Evolutionary conservation across 2,113 vertebrate genomes (phyloP).

Genomic region (Narcine bancroftii): DNA sequence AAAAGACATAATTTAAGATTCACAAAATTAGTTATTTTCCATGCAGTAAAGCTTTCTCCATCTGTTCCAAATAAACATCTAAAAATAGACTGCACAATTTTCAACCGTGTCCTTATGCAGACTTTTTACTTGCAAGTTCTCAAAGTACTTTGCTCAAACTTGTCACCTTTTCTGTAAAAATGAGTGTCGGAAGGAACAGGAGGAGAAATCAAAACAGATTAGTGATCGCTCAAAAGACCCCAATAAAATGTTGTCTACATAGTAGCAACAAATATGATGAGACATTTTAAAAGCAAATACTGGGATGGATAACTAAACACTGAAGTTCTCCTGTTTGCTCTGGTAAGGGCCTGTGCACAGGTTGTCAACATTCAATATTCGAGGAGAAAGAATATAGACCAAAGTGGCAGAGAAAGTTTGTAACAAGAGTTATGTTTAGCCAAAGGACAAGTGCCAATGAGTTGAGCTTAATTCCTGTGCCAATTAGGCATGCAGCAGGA

Average conservation of each 20-base stretch:
- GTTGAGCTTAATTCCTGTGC: neutral
- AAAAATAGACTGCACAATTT: neutral
- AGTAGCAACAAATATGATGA: neutral
- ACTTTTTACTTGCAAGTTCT: neutral
- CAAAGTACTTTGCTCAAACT: slow-evolving; percentile 8
- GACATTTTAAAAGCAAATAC: neutral
- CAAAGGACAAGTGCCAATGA: neutral
- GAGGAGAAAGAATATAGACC: neutral
- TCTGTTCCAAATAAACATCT: slow-evolving; percentile 21
- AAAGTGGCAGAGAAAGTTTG: neutral
- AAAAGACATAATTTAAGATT: neutral
- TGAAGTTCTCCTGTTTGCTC: neutral
- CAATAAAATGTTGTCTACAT: neutral
- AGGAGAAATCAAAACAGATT: neutral
- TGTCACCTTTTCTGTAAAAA: neutral
- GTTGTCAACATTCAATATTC: neutral
- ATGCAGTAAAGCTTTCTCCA: slow-evolving; percentile 15
- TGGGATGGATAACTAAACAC: neutral
- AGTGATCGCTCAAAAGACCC: neutral
- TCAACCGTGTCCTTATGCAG: neutral
- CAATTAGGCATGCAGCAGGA: neutral
- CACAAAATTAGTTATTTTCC: slow-evolving; percentile 15
- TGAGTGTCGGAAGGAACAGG: neutral
- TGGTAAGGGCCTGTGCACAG: no score
- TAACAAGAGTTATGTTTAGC: neutral